phyloP scores from a whole-genome alignment of 2,888 invertebrate species.

The Itoplectis maculator region DNA sequence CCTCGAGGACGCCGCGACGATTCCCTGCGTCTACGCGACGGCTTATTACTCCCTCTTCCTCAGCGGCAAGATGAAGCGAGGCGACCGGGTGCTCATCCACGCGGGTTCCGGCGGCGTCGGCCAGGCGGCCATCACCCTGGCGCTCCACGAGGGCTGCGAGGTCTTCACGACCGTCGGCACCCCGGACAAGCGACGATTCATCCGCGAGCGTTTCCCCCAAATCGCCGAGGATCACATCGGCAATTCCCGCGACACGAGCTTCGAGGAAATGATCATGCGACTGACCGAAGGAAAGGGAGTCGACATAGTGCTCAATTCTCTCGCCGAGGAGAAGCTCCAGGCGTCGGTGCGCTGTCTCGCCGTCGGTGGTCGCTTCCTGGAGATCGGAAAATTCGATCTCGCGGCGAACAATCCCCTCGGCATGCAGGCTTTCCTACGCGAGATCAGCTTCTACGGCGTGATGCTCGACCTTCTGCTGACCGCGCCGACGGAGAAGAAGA shows the following conservation, averaged over 20 bases:
- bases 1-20: constrained; percentile 88
- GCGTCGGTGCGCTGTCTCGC: constrained; percentile 89
- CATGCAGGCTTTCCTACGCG: constrained; percentile 89
- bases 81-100: constrained; percentile 83
- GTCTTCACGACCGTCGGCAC: constrained; percentile 88
- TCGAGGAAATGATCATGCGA: constrained; percentile 93
- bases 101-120: constrained; percentile 87
- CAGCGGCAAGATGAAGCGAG: constrained; percentile 85
- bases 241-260: constrained; percentile 94
- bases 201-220: constrained; percentile 86
- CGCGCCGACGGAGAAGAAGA: constrained; percentile 85
- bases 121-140: constrained; percentile 89
- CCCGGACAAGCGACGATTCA: constrained; percentile 86
- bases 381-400: constrained; percentile 95
- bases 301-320: constrained; percentile 95
- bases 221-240: constrained; percentile 90
- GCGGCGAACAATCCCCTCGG: constrained; percentile 88
- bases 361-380: constrained; percentile 89
- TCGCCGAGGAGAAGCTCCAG: constrained; percentile 95
- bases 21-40: constrained; percentile 88
- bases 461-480: constrained; percentile 90
- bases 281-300: constrained; percentile 95
- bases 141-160: constrained; percentile 86
- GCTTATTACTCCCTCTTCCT: constrained; percentile 87
- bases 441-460: constrained; percentile 91